These are phyloP conservation scores for Glaucopsyche alexis DNA, from an alignment of 2,888 invertebrate genomes.

Conservation along the genomic window DNA sequence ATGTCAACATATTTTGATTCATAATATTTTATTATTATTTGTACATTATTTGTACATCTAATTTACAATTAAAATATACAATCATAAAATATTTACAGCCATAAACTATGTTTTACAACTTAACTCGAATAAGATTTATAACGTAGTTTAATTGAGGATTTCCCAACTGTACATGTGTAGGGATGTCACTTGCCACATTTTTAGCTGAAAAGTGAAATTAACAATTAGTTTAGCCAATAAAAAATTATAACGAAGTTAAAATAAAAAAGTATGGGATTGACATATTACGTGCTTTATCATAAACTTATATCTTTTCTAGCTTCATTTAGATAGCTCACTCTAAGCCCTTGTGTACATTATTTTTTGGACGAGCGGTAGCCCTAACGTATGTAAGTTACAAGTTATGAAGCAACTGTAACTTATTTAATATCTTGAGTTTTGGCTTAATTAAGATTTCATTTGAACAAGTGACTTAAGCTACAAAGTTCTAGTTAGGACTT, in stretches of 20 bases:
- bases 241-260: too few species aligned
- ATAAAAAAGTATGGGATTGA: too few species aligned
- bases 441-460: slow-evolving; percentile 20
- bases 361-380: not conserved
- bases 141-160: not conserved
- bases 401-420: slow-evolving; percentile 6
- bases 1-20: not conserved
- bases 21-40: too few species aligned
- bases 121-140: slow-evolving; percentile 11
- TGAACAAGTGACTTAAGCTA: not conserved
- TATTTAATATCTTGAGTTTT: slow-evolving; percentile 20
- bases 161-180: not conserved
- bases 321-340: too few species aligned
- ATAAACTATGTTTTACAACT: not conserved
- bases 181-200: not conserved
- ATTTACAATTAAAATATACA: not conserved
- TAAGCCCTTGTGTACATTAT: not conserved
- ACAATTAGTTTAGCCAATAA: too few species aligned
- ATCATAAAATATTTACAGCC: slow-evolving; percentile 8
- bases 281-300: too few species aligned
- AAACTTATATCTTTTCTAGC: too few species aligned
- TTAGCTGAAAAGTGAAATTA: not conserved
- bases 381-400: not conserved
- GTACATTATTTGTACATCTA: not conserved
- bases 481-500: not conserved